Evolutionary conservation across 2,888 invertebrate genomes (phyloP), one percentile per base, ranked within the genome.

Genomic region (Dolomedes plantarius): DNA sequence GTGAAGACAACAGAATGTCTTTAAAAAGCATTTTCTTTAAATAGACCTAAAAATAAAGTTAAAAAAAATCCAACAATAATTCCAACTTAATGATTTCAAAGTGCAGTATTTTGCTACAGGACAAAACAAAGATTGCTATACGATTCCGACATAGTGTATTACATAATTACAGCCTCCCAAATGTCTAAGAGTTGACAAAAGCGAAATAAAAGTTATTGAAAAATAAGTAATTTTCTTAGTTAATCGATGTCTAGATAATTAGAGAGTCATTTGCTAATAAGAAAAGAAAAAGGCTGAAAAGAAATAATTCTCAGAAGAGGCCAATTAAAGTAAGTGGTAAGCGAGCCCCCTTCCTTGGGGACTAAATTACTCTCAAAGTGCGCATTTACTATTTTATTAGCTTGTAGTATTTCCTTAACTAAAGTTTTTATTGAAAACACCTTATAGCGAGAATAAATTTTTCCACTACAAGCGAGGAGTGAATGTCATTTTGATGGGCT

Each of bases 311-410:
- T 46, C 16, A 46, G 16, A 46, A 16, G 46, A 16, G 46, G 46
- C 46, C 46, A 46, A 46, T 46, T 46, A 46, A 46, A 46, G 16
- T 46, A 46, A 46, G 46, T 46, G 46, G 46, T 46, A 46, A 46
- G 46, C 46, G 46, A 46, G 16, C 7, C 46, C 16, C 11, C 46
- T 16, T 46, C 46, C 46, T 46, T 2, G 6, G 46, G 46, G 46
- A 46, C 46, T 16, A 46, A 46, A 46, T 46, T 46, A 46, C 46
- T 46, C 16, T 9, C 11, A 16, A 7, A 46, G 46, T 2, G 16
- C 46, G 16, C 46, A 16, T 46, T 46, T 46, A 46, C 46, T 16
- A 16, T 16, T 46, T 46, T 46, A 46, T 46, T 46, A 46, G 7
- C 46, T 46, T 2, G 46, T 36, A 7, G 46, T 46, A 46, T 46